Evolutionary conservation across 1,140 invertebrate species (phyloP).

Genomic region (Mamestra configurata): DNA sequence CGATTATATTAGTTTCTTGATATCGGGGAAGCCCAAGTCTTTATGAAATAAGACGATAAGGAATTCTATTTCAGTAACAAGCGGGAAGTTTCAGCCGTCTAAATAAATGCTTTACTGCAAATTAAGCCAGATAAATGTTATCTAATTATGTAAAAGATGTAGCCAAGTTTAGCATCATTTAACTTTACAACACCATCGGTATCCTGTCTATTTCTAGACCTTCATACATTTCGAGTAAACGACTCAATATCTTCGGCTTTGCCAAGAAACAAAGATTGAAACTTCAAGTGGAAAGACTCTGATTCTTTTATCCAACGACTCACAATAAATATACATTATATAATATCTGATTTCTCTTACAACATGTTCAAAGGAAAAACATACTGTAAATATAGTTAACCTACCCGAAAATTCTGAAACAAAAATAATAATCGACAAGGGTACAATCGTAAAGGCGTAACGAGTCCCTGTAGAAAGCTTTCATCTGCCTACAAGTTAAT

Average conservation of each 20-base stretch:
- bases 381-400: too few relatives aligned
- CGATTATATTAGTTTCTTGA: too few relatives aligned
- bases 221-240: not conserved
- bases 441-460: slow-evolving; percentile 33
- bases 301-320: not conserved
- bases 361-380: not conserved
- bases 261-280: not conserved
- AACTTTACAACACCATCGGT: not conserved
- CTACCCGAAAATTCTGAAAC: not conserved
- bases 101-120: not conserved
- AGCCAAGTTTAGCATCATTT: not conserved
- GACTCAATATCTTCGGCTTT: not conserved
- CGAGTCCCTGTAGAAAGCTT: slow-evolving; percentile 32
- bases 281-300: not conserved
- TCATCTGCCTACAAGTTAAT: slow-evolving; percentile 27
- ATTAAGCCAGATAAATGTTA: not conserved
- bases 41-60: too few relatives aligned
- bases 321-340: not conserved
- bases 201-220: not conserved
- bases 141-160: not conserved
- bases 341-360: not conserved
- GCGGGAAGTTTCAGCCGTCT: not conserved
- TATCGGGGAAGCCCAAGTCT: too few relatives aligned
- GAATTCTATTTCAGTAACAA: too few relatives aligned
- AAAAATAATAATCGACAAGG: slow-evolving; percentile 18